Percentiles rank a stretch among this genome's conserved stretches.
These are phyloP conservation scores for Augochlora pura DNA, from an alignment of 1,140 invertebrate species.

Conservation along the genomic window DNA sequence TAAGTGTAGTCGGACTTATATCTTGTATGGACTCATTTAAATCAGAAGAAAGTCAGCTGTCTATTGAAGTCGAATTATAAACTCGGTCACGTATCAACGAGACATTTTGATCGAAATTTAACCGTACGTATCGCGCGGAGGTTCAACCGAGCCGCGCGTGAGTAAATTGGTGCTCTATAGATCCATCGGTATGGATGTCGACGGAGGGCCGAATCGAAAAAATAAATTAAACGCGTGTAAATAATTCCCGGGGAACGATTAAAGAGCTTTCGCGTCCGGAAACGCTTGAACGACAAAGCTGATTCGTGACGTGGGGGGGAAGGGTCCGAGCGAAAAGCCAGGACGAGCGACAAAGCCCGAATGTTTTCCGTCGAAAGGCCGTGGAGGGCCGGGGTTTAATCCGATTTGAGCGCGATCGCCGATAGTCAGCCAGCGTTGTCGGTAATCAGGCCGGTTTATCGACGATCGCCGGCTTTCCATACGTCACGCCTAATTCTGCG, in stretches of 20 bases:
- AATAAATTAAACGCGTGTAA: neutral
- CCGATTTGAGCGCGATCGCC: conserved; percentile 42
- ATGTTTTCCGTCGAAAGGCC: conserved; percentile 35
- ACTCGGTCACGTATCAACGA: no score
- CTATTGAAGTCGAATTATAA: no score
- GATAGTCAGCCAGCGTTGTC: neutral
- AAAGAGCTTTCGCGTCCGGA: neutral
- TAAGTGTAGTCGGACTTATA: no score
- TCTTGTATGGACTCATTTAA: no score
- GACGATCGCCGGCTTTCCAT: conserved; percentile 37
- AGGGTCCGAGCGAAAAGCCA: conserved; percentile 1
- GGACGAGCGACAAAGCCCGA: conserved; percentile 21
- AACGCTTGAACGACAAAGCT: neutral
- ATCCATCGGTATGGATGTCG: no score
- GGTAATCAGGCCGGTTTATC: conserved; percentile 45
- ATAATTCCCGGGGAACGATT: neutral
- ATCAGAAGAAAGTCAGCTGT: no score
- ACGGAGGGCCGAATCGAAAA: no score
- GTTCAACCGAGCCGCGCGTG: no score
- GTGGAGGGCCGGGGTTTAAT: conserved; percentile 28
- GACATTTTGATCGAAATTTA: no score
- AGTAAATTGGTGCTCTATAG: no score
- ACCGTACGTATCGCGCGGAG: no score
- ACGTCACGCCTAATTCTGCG: conserved; percentile 30
- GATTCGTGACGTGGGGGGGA: neutral